Percentiles rank a stretch among this genome's conserved stretches.
Evolutionary conservation across 2,113 vertebrate species (phyloP).

Genomic region (Antechinus flavipes): DNA sequence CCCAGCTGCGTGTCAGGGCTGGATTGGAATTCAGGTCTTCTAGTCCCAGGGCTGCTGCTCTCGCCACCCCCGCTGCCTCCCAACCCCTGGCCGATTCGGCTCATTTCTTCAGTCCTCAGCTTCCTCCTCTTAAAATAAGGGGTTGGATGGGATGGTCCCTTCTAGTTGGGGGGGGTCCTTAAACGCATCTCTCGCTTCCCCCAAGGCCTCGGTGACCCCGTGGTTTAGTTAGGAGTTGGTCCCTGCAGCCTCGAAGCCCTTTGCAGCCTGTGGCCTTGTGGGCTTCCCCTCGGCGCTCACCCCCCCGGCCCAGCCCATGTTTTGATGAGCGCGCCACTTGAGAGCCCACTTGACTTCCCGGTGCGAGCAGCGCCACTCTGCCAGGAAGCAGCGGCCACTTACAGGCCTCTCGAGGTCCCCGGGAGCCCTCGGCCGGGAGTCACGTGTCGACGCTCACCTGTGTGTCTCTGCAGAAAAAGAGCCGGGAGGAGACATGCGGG

Average conservation of each 20-base stretch:
- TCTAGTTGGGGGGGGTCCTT: background rate
- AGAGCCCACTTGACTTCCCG: background rate
- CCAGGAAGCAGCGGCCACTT: background rate
- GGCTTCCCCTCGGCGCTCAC: too few species aligned
- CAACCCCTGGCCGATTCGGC: background rate
- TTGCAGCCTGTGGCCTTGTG: background rate
- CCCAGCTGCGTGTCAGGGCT: background rate
- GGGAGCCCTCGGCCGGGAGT: background rate
- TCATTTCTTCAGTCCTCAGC: background rate
- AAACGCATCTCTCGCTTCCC: background rate
- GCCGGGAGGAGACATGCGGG: constrained; percentile 94
- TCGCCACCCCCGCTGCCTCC: background rate
- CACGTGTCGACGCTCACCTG: fast-evolving
- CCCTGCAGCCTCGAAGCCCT: background rate
- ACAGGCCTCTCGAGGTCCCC: background rate
- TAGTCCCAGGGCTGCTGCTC: background rate
- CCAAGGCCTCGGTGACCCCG: background rate
- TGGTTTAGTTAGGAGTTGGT: background rate
- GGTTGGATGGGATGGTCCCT: background rate
- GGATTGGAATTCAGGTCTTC: background rate
- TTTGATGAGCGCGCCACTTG: background rate
- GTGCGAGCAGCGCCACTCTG: background rate
- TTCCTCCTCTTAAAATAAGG: background rate
- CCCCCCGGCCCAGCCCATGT: background rate
- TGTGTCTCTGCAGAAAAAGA: constrained; percentile 92